Evolutionary conservation across 1,140 invertebrate species (phyloP).

Genomic region (Drosophila punjabiensis): DNA sequence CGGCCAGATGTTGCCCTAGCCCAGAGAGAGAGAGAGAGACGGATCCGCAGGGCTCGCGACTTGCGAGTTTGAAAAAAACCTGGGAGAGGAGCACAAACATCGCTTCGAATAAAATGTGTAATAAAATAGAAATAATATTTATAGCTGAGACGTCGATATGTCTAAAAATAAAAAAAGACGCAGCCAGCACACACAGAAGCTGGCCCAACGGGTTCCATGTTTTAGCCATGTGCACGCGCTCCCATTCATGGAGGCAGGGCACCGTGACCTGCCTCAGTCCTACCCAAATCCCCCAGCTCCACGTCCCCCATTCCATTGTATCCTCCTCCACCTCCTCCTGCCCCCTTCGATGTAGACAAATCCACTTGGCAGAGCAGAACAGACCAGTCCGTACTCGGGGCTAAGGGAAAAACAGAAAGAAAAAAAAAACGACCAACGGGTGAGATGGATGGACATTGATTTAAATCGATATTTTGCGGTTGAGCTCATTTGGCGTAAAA

Average conservation of each 20-base stretch:
- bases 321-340: neutral
- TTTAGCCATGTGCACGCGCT: constrained; percentile 69
- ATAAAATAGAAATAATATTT: constrained; percentile 84
- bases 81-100: constrained; percentile 60
- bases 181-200: constrained; percentile 36
- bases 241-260: constrained; percentile 72
- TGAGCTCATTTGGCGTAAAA: constrained; percentile 82
- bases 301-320: neutral
- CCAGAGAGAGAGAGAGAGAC: constrained; percentile 5
- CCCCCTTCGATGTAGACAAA: constrained; percentile 52
- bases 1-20: constrained; percentile 49
- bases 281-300: neutral
- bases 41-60: neutral
- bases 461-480: constrained; percentile 82
- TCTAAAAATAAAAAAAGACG: constrained; percentile 73
- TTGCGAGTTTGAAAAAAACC: constrained; percentile 10
- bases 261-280: constrained; percentile 64
- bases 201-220: constrained; percentile 21
- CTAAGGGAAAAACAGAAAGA: constrained; percentile 6
- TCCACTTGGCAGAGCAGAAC: constrained; percentile 55
- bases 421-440: constrained; percentile 2
- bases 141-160: constrained; percentile 81
- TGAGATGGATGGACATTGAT: constrained; percentile 68
- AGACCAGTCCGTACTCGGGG: constrained; percentile 6
- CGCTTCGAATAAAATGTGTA: constrained; percentile 79